Evolutionary conservation across 2,888 invertebrate genomes (phyloP).

Genomic region (Lampropteryx suffumata): DNA sequence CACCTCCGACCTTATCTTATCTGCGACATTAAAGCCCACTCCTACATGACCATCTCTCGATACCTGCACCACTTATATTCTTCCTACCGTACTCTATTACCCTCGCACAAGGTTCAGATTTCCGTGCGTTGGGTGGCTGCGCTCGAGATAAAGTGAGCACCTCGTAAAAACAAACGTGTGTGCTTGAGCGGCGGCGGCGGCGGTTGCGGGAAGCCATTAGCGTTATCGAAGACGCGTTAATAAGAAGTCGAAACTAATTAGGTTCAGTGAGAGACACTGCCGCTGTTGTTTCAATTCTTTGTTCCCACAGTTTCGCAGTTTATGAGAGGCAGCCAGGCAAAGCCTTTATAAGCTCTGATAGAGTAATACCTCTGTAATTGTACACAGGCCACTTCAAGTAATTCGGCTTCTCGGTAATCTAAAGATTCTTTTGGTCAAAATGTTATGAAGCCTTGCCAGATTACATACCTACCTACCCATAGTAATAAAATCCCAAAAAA

Average conservation of each 20-base stretch:
- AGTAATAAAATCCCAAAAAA: no score
- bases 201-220: conserved; percentile 45
- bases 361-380: no score
- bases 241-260: conserved; percentile 60
- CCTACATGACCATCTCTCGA: conserved; percentile 38
- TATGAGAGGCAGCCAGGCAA: no score
- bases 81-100: not conserved
- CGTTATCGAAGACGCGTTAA: conserved; percentile 53
- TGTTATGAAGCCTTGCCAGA: no score
- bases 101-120: conserved; percentile 3
- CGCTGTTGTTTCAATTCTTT: not conserved
- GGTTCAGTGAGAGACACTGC: conserved; percentile 26
- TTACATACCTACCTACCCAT: no score
- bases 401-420: no score
- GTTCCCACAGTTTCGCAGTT: conserved; percentile 12
- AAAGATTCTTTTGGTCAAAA: no score
- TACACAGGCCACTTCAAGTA: no score
- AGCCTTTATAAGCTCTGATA: no score
- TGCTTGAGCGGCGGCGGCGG: conserved; percentile 39
- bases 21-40: conserved; percentile 54
- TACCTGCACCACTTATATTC: not conserved
- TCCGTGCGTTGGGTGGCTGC: not conserved
- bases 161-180: conserved; percentile 48
- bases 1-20: conserved; percentile 55
- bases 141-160: conserved; percentile 21